Evolutionary conservation across 2,797 vertebrate species (phyloP).

Genomic region (Peromyscus aztecus): DNA sequence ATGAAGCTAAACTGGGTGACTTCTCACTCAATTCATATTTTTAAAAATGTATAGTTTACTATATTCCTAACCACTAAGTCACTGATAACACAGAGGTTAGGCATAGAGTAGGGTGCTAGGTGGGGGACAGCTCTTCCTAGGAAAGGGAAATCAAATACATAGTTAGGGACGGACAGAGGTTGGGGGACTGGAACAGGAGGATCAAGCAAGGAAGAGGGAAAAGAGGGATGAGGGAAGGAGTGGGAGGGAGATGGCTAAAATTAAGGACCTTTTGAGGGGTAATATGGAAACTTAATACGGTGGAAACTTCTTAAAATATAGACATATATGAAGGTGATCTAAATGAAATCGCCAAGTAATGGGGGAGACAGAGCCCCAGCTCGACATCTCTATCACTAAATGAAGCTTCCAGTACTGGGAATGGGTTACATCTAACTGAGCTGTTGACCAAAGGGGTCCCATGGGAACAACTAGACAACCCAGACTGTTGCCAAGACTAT

Average conservation of each 20-base stretch:
- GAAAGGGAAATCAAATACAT: background rate
- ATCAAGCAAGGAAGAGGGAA: background rate
- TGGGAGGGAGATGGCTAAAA: background rate
- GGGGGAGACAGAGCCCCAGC: background rate
- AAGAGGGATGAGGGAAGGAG: background rate
- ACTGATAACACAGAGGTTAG: background rate
- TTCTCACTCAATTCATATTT: background rate
- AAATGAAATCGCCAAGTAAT: background rate
- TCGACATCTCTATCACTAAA: background rate
- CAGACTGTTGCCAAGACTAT: background rate
- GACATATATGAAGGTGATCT: background rate
- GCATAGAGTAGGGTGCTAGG: background rate
- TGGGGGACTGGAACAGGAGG: background rate
- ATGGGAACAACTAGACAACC: background rate
- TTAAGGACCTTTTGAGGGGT: too few relatives aligned
- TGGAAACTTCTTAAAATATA: too few relatives aligned
- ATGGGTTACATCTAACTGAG: background rate
- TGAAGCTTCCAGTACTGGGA: background rate
- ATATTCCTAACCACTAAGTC: background rate
- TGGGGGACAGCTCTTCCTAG: background rate
- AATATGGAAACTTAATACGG: background rate
- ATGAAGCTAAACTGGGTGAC: constrained; percentile 5
- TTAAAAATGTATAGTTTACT: constrained; percentile 40
- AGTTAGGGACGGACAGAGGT: background rate
- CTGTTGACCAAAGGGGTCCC: background rate